Percentiles rank a stretch among this genome's conserved stretches.
phyloP scores from a whole-genome alignment of 2,113 vertebrate species.

The Mugil cephalus region DNA sequence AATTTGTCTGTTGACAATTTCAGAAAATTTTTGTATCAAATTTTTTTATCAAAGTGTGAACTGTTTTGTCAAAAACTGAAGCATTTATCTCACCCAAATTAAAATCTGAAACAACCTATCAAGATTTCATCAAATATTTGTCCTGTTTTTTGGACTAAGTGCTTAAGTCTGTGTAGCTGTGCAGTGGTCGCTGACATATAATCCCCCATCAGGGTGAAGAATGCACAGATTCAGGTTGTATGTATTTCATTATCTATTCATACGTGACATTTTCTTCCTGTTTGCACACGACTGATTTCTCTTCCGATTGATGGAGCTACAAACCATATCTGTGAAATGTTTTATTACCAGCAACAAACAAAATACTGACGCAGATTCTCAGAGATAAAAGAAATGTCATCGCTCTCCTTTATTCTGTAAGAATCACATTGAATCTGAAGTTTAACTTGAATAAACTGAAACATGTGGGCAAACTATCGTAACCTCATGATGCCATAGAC shows the following conservation, averaged over 20 bases:
- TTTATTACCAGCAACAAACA: background rate
- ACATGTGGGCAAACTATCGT: slow-evolving; percentile 19
- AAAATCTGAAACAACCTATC: no score
- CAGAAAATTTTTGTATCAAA: no score
- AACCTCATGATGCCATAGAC: slow-evolving; percentile 50
- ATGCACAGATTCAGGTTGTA: background rate
- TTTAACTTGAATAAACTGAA: background rate
- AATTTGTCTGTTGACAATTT: no score
- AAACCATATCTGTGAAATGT: slow-evolving; percentile 22
- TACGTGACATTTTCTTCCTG: slow-evolving; percentile 10
- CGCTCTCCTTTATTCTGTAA: background rate
- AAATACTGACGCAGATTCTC: slow-evolving; percentile 27
- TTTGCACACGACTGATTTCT: background rate
- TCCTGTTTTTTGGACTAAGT: no score
- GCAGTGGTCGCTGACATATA: background rate
- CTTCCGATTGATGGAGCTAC: slow-evolving; percentile 25
- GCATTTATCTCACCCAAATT: no score
- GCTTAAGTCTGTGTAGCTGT: no score
- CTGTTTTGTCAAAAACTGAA: no score
- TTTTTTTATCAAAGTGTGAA: no score
- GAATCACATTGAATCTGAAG: background rate
- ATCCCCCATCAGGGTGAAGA: slow-evolving; percentile 6
- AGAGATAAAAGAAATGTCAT: slow-evolving; percentile 13
- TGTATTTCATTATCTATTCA: slow-evolving; percentile 12
- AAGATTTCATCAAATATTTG: no score